phyloP scores from a whole-genome alignment of 2,113 vertebrate species.

The Laticauda laticaudata region DNA sequence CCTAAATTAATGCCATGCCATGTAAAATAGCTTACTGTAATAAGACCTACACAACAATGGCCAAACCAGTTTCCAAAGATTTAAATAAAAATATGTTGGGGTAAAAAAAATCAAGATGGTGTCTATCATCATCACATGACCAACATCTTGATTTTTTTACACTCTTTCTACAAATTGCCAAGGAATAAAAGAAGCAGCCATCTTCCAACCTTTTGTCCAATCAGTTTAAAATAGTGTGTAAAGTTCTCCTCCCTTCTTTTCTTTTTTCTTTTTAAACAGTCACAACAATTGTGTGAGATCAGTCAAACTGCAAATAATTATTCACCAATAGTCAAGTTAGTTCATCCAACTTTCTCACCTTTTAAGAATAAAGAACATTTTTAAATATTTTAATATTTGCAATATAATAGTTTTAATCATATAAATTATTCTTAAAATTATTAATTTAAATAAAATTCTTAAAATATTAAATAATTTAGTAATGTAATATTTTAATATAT shows the following conservation, averaged over 20 bases:
- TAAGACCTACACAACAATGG: background rate
- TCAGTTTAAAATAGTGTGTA: background rate
- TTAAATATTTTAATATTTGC: background rate
- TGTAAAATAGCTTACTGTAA: background rate
- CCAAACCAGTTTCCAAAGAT: background rate
- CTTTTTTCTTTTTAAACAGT: background rate
- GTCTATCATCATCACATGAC: background rate
- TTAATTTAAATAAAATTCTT: background rate
- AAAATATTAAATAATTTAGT: background rate
- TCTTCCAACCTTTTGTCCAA: background rate
- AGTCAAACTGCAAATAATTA: background rate
- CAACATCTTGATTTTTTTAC: background rate
- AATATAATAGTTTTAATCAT: background rate
- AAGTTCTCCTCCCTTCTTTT: background rate
- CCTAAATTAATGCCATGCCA: background rate
- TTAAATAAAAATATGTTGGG: background rate
- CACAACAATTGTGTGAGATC: background rate
- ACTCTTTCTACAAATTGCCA: background rate
- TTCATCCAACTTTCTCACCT: background rate
- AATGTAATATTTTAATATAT: background rate
- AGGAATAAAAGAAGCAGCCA: background rate
- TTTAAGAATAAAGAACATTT: background rate
- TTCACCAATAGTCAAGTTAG: background rate
- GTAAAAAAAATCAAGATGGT: background rate
- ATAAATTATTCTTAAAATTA: background rate